Conservation (phyloP, 2,797 vertebrate genomes). For the Microtus agrestis region DNA sequence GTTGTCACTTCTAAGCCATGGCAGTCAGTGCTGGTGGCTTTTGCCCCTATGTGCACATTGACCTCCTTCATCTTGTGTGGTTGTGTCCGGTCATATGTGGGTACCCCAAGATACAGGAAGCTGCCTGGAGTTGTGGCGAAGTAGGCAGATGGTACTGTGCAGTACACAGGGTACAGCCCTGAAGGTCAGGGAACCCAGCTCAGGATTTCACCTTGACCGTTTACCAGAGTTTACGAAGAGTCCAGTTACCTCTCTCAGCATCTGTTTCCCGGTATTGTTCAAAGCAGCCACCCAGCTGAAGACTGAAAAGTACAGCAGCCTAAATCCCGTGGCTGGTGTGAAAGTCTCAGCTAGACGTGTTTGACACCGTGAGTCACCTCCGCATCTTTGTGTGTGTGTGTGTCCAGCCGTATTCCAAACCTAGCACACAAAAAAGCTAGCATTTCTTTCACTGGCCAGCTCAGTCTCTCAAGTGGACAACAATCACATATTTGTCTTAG, state of each 20-base stretch:
- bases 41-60: too few species aligned
- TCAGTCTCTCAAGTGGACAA: fast-evolving
- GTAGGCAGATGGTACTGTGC: too few species aligned
- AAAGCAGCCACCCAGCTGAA: background rate
- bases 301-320: too few species aligned
- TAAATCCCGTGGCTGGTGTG: fast-evolving
- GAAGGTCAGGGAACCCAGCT: background rate
- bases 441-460: background rate
- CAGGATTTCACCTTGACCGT: background rate
- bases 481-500: background rate
- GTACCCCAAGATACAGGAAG: fast-evolving
- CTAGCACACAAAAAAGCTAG: background rate
- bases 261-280: background rate
- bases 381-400: background rate
- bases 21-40: fast-evolving
- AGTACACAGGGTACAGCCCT: background rate
- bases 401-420: background rate
- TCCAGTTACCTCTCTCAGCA: background rate
- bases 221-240: background rate
- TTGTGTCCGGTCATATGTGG: background rate
- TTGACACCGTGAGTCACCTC: background rate
- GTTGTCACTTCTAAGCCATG: background rate
- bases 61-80: background rate
- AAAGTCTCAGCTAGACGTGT: too few species aligned
- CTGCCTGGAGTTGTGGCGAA: too few species aligned